Conservation (phyloP, 1,140 invertebrate genomes). For the Laupala kohalensis region DNA sequence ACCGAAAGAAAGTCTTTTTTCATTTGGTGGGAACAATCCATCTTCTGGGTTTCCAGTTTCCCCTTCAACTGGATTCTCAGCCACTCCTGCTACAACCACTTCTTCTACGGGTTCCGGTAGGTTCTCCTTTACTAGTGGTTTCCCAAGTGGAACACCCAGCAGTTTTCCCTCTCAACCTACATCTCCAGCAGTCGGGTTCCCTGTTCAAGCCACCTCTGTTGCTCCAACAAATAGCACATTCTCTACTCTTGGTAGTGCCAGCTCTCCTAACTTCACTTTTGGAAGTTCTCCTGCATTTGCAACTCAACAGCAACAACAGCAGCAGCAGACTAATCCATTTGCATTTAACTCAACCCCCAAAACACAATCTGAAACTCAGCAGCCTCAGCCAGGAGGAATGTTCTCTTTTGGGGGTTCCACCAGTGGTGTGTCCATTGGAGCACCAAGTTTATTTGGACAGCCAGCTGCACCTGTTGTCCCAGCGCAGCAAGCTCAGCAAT, state of each 20-base stretch:
- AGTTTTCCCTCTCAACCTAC: not conserved
- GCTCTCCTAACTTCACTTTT: not conserved
- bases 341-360: not conserved
- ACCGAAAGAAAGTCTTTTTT: not conserved
- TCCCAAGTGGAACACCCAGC: too few relatives aligned
- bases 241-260: not conserved
- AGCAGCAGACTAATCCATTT: not conserved
- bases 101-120: not conserved
- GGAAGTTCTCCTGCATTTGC: not conserved
- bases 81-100: not conserved
- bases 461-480: not conserved
- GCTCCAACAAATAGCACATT: not conserved
- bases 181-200: not conserved
- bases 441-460: not conserved
- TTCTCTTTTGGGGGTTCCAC: not conserved
- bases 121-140: not conserved
- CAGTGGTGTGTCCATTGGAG: not conserved
- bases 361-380: not conserved
- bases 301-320: too few relatives aligned
- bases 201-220: not conserved
- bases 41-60: not conserved
- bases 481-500: not conserved
- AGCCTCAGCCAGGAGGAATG: not conserved
- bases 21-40: not conserved
- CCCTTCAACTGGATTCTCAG: not conserved